Evolutionary conservation across 2,888 invertebrate species (phyloP).

Genomic region (Timandra comae): DNA sequence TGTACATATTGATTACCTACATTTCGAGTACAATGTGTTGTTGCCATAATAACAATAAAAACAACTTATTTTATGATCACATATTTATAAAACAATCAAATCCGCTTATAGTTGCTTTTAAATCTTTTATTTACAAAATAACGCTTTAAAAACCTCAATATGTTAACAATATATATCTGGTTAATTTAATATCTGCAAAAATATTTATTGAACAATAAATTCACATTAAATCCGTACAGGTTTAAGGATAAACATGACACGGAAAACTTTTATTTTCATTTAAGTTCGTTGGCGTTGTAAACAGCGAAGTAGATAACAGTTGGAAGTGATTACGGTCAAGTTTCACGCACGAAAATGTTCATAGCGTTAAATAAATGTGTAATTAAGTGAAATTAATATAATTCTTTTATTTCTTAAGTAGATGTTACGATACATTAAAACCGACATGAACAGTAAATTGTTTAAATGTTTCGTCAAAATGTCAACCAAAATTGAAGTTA

Average conservation of each 20-base stretch:
- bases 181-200: no score
- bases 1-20: no score
- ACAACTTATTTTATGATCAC: constrained; percentile 46
- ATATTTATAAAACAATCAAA: constrained; percentile 65
- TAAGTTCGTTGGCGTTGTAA: constrained; percentile 54
- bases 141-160: no score
- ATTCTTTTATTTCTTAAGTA: constrained; percentile 59
- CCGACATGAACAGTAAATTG: constrained; percentile 34
- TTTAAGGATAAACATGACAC: constrained; percentile 45
- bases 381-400: constrained; percentile 75
- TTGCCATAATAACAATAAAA: constrained; percentile 25
- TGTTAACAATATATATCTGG: no score
- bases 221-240: constrained; percentile 14
- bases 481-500: constrained; percentile 30
- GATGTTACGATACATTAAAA: constrained; percentile 39
- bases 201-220: no score
- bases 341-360: constrained; percentile 17
- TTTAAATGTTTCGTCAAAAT: constrained; percentile 36
- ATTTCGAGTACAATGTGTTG: no score
- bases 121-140: constrained; percentile 13
- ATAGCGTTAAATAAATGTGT: constrained; percentile 59
- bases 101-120: constrained; percentile 34
- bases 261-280: constrained; percentile 57
- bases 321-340: no score
- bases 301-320: constrained; percentile 15